These are phyloP conservation scores for Antrozous pallidus DNA, from an alignment of 2,797 vertebrate species.

Conservation along the genomic window DNA sequence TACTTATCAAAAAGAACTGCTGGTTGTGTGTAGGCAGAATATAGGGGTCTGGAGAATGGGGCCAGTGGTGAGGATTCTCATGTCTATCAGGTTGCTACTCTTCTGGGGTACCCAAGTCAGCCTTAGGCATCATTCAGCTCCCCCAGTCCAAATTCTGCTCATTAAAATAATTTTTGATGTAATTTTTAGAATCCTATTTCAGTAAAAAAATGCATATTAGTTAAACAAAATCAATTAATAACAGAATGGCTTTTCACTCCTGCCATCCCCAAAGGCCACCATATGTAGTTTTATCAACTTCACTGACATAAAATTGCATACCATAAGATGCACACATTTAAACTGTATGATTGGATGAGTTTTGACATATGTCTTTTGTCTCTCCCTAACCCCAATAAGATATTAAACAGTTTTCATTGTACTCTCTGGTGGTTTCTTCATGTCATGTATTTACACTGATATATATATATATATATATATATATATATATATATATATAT, in stretches of 20 bases:
- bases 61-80: background rate
- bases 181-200: background rate
- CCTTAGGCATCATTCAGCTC: background rate
- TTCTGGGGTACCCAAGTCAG: background rate
- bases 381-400: background rate
- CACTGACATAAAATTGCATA: background rate
- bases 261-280: background rate
- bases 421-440: background rate
- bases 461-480: background rate
- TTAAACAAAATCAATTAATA: background rate
- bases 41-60: background rate
- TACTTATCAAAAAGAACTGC: background rate
- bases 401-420: background rate
- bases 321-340: background rate
- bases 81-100: accelerated
- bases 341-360: background rate
- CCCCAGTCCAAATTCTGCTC: background rate
- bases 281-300: background rate
- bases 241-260: background rate
- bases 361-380: background rate
- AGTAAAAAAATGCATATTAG: background rate
- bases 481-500: too few relatives aligned
- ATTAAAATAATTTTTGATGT: background rate
- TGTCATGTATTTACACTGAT: background rate
- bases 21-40: background rate